These are phyloP conservation scores for Drosophila pectinifera DNA, from an alignment of 1,140 invertebrate genomes.

Conservation along the genomic window DNA sequence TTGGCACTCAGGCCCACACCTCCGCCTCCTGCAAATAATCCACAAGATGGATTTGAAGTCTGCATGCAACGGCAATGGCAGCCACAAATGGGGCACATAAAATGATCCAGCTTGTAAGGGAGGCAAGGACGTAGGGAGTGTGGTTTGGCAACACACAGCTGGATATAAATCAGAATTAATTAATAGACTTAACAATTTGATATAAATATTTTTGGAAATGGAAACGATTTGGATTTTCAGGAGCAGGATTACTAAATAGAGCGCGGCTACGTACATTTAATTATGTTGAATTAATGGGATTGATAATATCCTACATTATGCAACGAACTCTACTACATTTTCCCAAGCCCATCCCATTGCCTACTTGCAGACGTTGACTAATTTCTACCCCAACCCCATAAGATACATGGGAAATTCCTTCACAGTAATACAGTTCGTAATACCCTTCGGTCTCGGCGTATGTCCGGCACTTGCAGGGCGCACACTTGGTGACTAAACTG, in stretches of 20 bases:
- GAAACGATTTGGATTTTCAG: background rate
- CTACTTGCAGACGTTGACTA: constrained; percentile 17
- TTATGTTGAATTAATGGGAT: too few species aligned
- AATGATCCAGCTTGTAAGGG: constrained; percentile 2
- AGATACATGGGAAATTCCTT: constrained; percentile 15
- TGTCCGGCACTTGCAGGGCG: constrained; percentile 7
- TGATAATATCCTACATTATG: too few species aligned
- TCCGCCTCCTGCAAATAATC: background rate
- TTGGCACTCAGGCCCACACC: constrained; percentile 27
- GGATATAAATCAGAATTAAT: constrained; percentile 61
- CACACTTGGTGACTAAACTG: constrained; percentile 34
- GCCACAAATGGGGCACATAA: constrained; percentile 41
- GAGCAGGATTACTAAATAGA: background rate
- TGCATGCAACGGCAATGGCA: constrained; percentile 31
- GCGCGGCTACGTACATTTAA: background rate
- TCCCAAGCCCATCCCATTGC: background rate
- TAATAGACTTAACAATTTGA: constrained; percentile 41
- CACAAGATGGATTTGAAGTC: constrained; percentile 44
- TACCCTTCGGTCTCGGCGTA: constrained; percentile 12
- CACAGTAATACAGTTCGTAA: constrained; percentile 51
- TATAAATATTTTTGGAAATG: constrained; percentile 57
- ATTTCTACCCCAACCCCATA: constrained; percentile 17
- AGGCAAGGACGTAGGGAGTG: background rate
- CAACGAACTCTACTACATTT: background rate
- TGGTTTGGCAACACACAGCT: constrained; percentile 38